Base-by-base conservation (phyloP, 1,140 invertebrate species). In the Paralvinella palmiformis region DNA sequence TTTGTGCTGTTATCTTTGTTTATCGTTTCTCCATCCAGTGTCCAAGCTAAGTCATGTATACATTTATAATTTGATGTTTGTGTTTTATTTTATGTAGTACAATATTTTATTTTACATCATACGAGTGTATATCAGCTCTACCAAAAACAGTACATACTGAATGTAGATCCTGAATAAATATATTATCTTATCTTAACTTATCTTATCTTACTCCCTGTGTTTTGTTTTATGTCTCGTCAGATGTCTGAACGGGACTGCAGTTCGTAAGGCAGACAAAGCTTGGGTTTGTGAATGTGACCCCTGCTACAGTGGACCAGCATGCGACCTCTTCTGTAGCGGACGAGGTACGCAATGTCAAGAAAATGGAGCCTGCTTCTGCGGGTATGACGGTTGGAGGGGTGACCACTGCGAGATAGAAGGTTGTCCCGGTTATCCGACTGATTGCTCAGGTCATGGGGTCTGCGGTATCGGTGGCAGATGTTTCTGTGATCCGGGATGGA, bases 371-470 rank as follows among this genome's bases (percentile, higher is more conserved):
- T 72, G 71, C 63, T 64, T 68, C 33, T 72, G 71, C 62, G 71
- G 69, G 7, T 68, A 64, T 15, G 63, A 62, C 17, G 68, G 71
- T 35, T 67, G 63, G 13, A 60, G 68, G 17, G 71, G 71, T 53
- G 58, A 66, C 3, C 67, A 56, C 63, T 72, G 71, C 63, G 62
- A 72, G 37, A 41, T 64, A 15, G 57, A 62, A 17, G 69, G 69
- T 3, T 72, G 71, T 68, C 71, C 69, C 13, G 71, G 71, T 0
- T 68, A 65, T 63, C 65, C 68, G 10, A 32, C 60, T 7, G 71
- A 68, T n/a, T 75, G 73, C 66, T 70, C 64, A 48, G 68, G 61
- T 10, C 69, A 69, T 48, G 73, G 73, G 10, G 33, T 32, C 7
- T 57, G 55, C 17, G 55, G 55, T 17, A 57, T 20, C 1, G 55